Percentiles rank a stretch among this genome's conserved stretches.
These are phyloP conservation scores for Notoglanidium macrostoma DNA, from an alignment of 2,797 vertebrate genomes.

Conservation along the genomic window DNA sequence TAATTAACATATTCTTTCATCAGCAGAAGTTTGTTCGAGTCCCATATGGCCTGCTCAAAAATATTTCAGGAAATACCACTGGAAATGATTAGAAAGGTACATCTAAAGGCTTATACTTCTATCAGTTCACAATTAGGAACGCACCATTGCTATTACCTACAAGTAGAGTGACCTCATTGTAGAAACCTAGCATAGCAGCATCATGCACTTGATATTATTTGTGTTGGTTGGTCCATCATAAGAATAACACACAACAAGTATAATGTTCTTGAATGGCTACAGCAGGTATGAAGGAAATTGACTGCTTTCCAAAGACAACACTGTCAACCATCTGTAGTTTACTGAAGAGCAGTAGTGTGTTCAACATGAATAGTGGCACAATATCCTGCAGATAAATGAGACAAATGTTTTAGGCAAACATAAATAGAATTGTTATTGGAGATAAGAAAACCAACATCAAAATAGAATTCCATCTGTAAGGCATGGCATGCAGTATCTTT, in stretches of 20 bases:
- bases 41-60: too few relatives aligned
- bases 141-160: not conserved
- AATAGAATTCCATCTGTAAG: not conserved
- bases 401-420: not conserved
- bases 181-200: not conserved
- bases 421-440: not conserved
- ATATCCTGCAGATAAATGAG: not conserved
- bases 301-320: constrained; percentile 18
- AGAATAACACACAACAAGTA: not conserved
- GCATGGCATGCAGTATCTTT: not conserved
- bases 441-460: not conserved
- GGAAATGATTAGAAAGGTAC: not conserved
- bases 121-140: not conserved
- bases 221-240: not conserved
- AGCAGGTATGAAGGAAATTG: not conserved
- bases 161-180: not conserved
- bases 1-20: too few relatives aligned
- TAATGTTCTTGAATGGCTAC: not conserved
- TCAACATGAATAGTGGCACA: not conserved
- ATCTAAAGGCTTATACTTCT: not conserved
- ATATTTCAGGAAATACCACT: too few relatives aligned
- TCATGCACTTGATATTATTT: not conserved
- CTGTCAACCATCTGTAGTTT: not conserved
- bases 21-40: too few relatives aligned
- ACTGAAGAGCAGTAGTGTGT: constrained; percentile 10